Conservation (phyloP, 2,113 vertebrate genomes). For the Polyodon spathula region DNA sequence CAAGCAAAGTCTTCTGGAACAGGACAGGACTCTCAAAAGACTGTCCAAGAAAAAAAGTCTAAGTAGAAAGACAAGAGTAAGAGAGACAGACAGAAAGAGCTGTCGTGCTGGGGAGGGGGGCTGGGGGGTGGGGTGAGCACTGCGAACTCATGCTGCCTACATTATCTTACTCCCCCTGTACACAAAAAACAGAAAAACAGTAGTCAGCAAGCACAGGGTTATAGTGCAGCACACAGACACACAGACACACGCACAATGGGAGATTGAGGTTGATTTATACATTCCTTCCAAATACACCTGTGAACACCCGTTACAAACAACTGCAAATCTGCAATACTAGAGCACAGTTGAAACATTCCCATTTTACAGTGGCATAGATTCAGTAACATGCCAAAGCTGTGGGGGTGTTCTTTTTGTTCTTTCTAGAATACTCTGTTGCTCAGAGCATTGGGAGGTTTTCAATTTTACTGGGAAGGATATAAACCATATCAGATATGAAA, state of each 20-base stretch:
- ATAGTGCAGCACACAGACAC: constrained; percentile 43
- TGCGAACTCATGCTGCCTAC: constrained; percentile 11
- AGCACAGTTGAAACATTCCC: too few relatives aligned
- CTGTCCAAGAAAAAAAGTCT: background rate
- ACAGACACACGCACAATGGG: background rate
- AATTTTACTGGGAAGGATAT: too few relatives aligned
- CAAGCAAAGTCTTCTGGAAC: background rate
- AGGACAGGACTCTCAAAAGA: background rate
- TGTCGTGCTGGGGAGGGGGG: background rate
- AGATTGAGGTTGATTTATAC: background rate
- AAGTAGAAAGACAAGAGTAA: background rate
- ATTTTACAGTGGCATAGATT: too few relatives aligned
- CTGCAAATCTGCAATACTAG: too few relatives aligned
- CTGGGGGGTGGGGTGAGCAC: background rate
- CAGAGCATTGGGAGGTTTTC: too few relatives aligned
- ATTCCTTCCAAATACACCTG: too few relatives aligned
- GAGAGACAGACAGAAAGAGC: background rate
- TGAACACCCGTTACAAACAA: too few relatives aligned
- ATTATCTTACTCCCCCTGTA: constrained; percentile 73
- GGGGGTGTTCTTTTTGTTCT: too few relatives aligned
- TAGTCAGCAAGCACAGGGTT: constrained; percentile 68
- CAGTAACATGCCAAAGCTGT: too few relatives aligned
- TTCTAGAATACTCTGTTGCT: too few relatives aligned
- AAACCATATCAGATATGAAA: too few relatives aligned
- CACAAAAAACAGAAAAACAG: constrained; percentile 69